Evolutionary conservation across 2,888 invertebrate species (phyloP), one percentile per base, ranked within the genome.

Genomic region (Poecilus cupreus): DNA sequence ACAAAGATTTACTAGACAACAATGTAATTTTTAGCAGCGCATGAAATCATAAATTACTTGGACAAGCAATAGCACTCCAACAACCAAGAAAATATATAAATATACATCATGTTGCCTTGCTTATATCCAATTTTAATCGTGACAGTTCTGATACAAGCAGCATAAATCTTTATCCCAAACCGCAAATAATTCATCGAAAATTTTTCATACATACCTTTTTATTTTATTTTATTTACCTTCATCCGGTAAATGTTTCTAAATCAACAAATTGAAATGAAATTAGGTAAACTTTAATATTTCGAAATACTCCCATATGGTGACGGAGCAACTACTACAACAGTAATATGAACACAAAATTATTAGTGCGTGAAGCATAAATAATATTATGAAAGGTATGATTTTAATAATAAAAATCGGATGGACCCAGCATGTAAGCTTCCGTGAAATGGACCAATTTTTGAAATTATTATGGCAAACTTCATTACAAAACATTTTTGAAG

Each of bases 21-120:
- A 32, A 32, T 6, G 32, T 32, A 32, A 32, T 32, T 32, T 32
- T 32, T 32, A 32, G 22, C 6, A 54, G 11, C 6, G 10, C 54
- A 54, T 54, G 11, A 54, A 54, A 22, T 3, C 22, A 22, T 54
- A 54, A 54, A 54, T 54, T 54, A 54, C 22, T 20, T 54, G 22
- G 6, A 54, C 22, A 54, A 54, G 22, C 18, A 54, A 54, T 54
- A 54, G 54, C 54, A 54, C 10, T 54, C 11, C 54, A 54, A 54
- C 22, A 6, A 54, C 22, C 1, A 22, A 18, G 54, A 54, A 54
- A 54, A 54, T 54, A 11, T 54, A 54, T 20, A 22, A 54, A 20
- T 20, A 54, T 54, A 54, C 54, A 54, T 54, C 22, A 54, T 54
- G 8, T 22, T 54, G 3, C 20, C 54, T 54, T 22, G 22, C 11